A percentile compares a stretch with the other conserved stretches of the same genome.
phyloP scores from a whole-genome alignment of 1,140 invertebrate species.

The Cherax destructor region DNA sequence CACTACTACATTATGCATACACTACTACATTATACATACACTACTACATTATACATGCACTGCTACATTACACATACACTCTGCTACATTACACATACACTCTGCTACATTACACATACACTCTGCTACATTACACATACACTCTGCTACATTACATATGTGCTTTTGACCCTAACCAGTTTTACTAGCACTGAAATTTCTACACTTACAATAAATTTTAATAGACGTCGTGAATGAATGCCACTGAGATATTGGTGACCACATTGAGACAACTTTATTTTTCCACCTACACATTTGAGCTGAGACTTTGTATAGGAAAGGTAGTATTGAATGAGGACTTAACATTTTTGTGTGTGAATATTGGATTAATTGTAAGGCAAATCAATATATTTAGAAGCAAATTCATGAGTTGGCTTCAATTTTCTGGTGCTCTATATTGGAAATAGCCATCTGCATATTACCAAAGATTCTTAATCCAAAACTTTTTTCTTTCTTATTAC shows the following conservation, averaged over 20 bases:
- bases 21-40: no score
- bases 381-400: conserved; percentile 13
- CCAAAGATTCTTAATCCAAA: conserved; percentile 49
- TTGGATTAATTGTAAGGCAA: conserved; percentile 5
- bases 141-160: background rate
- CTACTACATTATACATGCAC: no score
- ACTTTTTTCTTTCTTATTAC: conserved; percentile 17
- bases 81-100: background rate
- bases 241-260: background rate
- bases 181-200: background rate
- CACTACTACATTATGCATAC: no score
- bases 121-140: conserved; percentile 17
- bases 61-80: no score
- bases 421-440: conserved; percentile 47
- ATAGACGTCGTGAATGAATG: background rate
- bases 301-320: background rate
- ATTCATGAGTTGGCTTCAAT: conserved; percentile 34
- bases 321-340: background rate
- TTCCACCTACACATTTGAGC: conserved; percentile 21
- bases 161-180: background rate
- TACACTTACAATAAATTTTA: background rate
- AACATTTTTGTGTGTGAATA: background rate
- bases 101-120: background rate
- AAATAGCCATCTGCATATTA: conserved; percentile 38
- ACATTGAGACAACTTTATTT: conserved; percentile 18